Conservation (phyloP, 2,888 invertebrate species). For the Alloplasta piceator region DNA sequence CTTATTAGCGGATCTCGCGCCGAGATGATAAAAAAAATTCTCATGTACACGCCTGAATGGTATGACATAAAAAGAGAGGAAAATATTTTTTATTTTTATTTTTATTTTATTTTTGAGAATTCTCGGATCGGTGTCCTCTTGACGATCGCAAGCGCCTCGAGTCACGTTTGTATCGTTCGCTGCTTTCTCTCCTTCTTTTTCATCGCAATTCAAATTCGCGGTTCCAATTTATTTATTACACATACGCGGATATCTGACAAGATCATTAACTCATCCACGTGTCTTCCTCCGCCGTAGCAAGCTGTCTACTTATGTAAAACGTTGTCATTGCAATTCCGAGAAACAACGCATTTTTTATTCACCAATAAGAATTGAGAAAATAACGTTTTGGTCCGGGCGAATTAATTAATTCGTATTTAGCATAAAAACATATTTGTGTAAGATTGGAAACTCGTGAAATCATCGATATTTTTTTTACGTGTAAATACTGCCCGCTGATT, state of each 20-base stretch:
- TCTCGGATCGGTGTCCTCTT: constrained; percentile 52
- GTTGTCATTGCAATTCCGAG: neutral
- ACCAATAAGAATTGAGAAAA: too few species aligned
- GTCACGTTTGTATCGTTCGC: constrained; percentile 31
- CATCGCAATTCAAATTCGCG: neutral
- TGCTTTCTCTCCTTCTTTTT: constrained; percentile 36
- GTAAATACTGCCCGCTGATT: too few species aligned
- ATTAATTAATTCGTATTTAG: too few species aligned
- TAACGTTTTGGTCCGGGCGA: too few species aligned
- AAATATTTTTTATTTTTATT: neutral
- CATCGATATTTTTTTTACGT: too few species aligned
- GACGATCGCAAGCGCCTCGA: constrained; percentile 18
- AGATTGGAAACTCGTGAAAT: too few species aligned
- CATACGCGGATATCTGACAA: constrained; percentile 9
- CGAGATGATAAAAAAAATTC: too few species aligned
- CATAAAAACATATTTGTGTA: too few species aligned
- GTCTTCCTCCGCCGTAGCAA: neutral
- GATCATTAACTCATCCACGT: constrained; percentile 28
- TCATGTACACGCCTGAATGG: constrained; percentile 8
- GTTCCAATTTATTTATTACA: neutral
- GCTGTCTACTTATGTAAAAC: neutral
- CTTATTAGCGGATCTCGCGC: neutral
- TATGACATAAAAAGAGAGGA: constrained; percentile 4
- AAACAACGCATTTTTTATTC: neutral
- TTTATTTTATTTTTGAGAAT: constrained; percentile 8